Evolutionary conservation across 2,797 vertebrate genomes (phyloP), one percentile per base, ranked within the genome.

Genomic region (Syncerus caffer): DNA sequence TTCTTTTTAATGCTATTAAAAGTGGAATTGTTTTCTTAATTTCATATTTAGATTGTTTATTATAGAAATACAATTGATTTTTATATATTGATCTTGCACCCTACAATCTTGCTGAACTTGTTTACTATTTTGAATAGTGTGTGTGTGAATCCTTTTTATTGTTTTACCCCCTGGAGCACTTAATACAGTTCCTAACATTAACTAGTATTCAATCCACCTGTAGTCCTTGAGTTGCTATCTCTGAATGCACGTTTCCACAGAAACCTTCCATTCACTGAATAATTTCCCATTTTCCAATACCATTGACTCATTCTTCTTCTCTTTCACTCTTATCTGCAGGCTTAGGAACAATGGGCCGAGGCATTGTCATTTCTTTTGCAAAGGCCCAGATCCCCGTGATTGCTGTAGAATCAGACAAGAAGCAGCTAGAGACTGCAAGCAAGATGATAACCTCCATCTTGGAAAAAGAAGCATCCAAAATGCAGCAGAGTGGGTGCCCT

Each of bases 301-400:
- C 14, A 80, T 1, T 55, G 42, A 94, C 62, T 89, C n/a, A 64
- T 62, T 82, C 17, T 84, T 94, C 93, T 34, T 83, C 45, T 84
- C 21, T 51, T 94, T 91, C 21, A 23, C 55, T 96, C n/a, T 91
- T 98, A 91, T 89, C 94, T 97, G 16, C 95, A 99, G 99, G 99
- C 93, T 98, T 99, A 93, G 99, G 99, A 96, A 99, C 99, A 47
- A 99, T 99, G 99, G 99, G 99, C 31, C 99, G 98, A 98, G 99
- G 99, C 53, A 99, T 99, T 50, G 97, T 98, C 5, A 98, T 99
- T 93, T 99, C 98, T 92, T 99, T 99, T 95, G 98, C 98, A 79
- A 99, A 98, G 95, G 99, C 99, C 0, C 99, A 99, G 78, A 98
- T 99, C 76, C 99, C 99, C 1, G 99, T 99, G 93, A 98, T 99